Evolutionary conservation across 2,888 invertebrate genomes (phyloP), one percentile per base, ranked within the genome.

Genomic region (Caenorhabditis virilis): DNA sequence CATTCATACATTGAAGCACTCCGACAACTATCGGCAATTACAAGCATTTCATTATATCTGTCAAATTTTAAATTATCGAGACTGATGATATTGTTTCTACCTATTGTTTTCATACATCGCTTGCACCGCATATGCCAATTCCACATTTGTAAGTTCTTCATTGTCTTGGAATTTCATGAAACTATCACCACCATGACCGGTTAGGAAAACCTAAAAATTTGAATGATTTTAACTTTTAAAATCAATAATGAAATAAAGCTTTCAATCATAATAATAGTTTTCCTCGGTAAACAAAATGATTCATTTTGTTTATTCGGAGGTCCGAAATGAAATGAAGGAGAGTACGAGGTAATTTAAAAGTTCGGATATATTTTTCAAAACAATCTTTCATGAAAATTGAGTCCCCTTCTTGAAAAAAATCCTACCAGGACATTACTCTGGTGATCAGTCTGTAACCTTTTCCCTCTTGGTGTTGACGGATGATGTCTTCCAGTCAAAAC

Each of bases 71-170:
- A 30, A 30, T 30, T 9, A 30, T 30, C 13, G 13, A 30, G 13
- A 30, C 13, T 27, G 9, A 6, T 36, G 9, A 6, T 38, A 15
- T 25, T 11, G 27, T 33, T 18, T 52, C 63, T 76, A 91, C 91
- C 95, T 89, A 84, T 91, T 89, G 83, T 98, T 97, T 83, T 97
- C 94, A 93, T 95, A 95, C 98, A 99, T 99, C 85, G 98, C 97
- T 84, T 98, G 95, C 53, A 99, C 88, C 18, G 97, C 97, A 88
- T 99, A 97, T 18, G 95, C 97, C 78, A 99, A 86, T 84, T 99
- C 98, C 79, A 95, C 92, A 85, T 92, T 95, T 2, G 97, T 97
- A 22, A 99, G 92, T 86, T 99, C 98, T 83, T 98, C 95, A 0
- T 95, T 93, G 84, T 98, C 97, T 86, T 99, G 98, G 84, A 99